Evolutionary conservation across 2,113 vertebrate genomes (phyloP).

Genomic region (Rafetus swinhoei): DNA sequence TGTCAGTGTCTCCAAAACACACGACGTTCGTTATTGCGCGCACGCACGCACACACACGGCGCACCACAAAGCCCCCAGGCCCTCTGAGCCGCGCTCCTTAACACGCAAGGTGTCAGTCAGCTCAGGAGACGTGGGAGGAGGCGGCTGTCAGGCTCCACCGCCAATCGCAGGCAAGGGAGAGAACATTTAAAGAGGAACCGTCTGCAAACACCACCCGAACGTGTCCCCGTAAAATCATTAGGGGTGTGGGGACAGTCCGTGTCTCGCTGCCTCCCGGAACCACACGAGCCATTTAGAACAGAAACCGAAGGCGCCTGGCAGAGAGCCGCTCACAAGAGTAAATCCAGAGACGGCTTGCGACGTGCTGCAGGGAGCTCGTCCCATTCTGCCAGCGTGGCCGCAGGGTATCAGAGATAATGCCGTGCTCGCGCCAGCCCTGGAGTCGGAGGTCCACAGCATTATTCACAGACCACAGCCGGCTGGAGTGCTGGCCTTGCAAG

Average conservation of each 20-base stretch:
- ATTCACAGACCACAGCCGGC: not conserved
- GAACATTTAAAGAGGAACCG: not conserved
- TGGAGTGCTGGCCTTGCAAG: not conserved
- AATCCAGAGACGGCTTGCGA: not conserved
- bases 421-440: not conserved
- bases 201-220: not conserved
- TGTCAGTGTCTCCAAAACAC: constrained; percentile 65
- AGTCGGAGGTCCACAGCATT: not conserved
- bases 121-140: not conserved
- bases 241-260: not conserved
- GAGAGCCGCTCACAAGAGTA: not conserved
- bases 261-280: not conserved
- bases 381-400: no score
- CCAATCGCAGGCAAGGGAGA: not conserved
- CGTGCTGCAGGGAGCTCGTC: not conserved
- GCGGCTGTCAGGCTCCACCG: not conserved
- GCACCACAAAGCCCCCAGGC: constrained; percentile 77
- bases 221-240: not conserved
- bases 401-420: not conserved
- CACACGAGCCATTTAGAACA: not conserved
- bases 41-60: constrained; percentile 59
- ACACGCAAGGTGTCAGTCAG: constrained; percentile 82
- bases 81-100: constrained; percentile 75
- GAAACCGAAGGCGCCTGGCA: not conserved
- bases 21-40: constrained; percentile 70